Conservation (phyloP, 2,113 vertebrate genomes). For the Lagopus muta region DNA sequence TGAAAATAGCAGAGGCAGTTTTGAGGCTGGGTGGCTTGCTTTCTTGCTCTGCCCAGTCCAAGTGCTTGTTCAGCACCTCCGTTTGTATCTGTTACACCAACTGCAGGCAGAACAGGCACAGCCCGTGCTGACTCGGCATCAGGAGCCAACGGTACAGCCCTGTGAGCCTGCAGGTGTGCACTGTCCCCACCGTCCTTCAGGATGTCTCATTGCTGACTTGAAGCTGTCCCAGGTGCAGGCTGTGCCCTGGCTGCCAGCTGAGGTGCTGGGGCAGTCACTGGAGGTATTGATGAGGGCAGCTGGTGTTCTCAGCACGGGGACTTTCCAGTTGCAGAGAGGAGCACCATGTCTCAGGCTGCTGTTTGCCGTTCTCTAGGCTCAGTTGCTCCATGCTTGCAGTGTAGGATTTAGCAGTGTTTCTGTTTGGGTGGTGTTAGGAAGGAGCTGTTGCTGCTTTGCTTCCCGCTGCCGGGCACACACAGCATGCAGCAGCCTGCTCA, state of each 20-base stretch:
- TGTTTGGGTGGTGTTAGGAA: not conserved
- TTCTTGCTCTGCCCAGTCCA: not conserved
- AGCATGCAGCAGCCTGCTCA: accelerated
- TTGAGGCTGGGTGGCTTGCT: not conserved
- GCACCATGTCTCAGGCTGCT: not conserved
- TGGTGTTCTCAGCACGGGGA: not conserved
- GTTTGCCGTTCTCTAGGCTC: not conserved
- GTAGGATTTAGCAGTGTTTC: not conserved
- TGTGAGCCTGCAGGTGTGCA: accelerated
- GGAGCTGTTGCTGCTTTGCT: not conserved
- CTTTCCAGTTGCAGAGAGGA: not conserved
- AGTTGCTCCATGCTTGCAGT: not conserved
- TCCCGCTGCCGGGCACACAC: not conserved
- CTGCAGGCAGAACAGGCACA: not conserved
- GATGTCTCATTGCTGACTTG: not conserved
- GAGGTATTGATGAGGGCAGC: not conserved
- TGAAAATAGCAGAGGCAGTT: not conserved
- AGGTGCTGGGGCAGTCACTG: too few species aligned
- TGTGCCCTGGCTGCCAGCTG: not conserved
- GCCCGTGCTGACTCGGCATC: accelerated
- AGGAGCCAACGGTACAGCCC: not conserved
- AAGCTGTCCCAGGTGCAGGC: not conserved
- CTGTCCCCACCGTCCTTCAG: not conserved
- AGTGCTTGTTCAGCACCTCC: not conserved
- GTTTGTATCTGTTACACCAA: not conserved